Conservation (phyloP, 1,140 invertebrate species). For the Achatina immaculata region DNA sequence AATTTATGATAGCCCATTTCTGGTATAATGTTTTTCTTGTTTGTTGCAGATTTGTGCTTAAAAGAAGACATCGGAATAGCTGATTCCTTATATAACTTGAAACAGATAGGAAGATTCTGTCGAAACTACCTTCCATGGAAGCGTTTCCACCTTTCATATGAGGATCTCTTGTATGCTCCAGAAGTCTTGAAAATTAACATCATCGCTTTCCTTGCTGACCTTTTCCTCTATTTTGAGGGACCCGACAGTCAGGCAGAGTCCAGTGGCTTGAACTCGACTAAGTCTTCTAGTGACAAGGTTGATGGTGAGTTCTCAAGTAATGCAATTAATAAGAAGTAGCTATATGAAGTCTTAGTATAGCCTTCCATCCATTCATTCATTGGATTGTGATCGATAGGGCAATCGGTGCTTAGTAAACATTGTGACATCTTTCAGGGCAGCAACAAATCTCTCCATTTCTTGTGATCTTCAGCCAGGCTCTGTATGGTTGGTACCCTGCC, state of each 20-base stretch:
- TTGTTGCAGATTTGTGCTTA: conserved; percentile 73
- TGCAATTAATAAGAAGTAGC: background rate
- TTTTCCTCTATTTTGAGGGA: conserved; percentile 93
- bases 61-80: conserved; percentile 76
- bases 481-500: too few species aligned
- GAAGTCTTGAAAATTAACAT: conserved; percentile 84
- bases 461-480: too few species aligned
- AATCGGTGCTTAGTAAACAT: too few species aligned
- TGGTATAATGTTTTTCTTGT: background rate
- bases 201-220: conserved; percentile 92
- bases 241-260: background rate
- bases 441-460: too few species aligned
- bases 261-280: background rate
- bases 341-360: background rate
- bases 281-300: conserved; percentile 6
- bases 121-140: conserved; percentile 81
- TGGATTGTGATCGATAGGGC: too few species aligned
- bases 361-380: too few species aligned
- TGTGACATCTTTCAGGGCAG: too few species aligned
- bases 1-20: too few species aligned
- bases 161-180: conserved; percentile 95
- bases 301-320: too few species aligned
- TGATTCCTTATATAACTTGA: conserved; percentile 94
- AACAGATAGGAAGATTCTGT: conserved; percentile 91
- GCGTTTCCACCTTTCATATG: conserved; percentile 90